These are phyloP conservation scores for Falco berigora DNA, from an alignment of 2,797 vertebrate genomes.

Conservation along the genomic window DNA sequence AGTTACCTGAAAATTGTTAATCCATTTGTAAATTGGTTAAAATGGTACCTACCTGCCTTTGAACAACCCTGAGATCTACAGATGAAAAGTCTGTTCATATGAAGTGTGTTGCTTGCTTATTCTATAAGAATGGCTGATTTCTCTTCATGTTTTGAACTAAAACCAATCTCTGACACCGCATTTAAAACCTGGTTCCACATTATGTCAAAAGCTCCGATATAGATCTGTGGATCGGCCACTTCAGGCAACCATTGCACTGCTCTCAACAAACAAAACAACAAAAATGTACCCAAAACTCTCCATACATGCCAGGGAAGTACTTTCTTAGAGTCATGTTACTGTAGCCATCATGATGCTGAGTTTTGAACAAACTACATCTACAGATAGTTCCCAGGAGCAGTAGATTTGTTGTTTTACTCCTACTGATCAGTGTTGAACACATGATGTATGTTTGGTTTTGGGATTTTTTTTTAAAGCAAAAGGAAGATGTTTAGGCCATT, in stretches of 20 bases:
- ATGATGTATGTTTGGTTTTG: neutral
- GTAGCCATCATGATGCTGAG: neutral
- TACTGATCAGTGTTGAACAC: neutral
- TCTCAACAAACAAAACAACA: neutral
- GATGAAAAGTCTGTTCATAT: neutral
- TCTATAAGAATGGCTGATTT: neutral
- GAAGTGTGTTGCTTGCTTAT: neutral
- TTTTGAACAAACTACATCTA: neutral
- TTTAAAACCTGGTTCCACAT: neutral
- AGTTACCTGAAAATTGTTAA: neutral
- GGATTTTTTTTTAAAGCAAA: neutral
- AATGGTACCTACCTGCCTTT: neutral
- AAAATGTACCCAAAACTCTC: neutral
- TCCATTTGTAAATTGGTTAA: neutral
- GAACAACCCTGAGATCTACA: neutral
- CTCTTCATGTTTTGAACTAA: neutral
- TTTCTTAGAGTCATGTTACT: neutral
- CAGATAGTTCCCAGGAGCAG: neutral
- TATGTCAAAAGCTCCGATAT: neutral
- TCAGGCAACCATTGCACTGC: accelerated
- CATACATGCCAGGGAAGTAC: neutral
- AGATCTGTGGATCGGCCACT: neutral
- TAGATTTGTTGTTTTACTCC: neutral
- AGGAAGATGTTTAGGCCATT: neutral
- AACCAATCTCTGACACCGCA: neutral